phyloP scores from a whole-genome alignment of 2,797 vertebrate genomes.

The Monodelphis domestica region DNA sequence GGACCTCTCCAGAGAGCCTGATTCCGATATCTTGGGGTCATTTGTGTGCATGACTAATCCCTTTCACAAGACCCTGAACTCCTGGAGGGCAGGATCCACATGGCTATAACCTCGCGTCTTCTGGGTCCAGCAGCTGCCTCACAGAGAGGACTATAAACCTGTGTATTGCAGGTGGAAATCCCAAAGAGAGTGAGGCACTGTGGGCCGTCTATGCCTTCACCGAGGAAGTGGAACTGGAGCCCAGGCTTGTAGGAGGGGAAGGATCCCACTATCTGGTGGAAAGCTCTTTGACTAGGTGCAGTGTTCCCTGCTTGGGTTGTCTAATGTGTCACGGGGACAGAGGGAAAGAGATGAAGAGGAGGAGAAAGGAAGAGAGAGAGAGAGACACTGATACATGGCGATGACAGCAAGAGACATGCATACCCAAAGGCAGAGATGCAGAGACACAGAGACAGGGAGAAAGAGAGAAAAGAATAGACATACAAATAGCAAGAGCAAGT shows the following conservation, averaged over 20 bases:
- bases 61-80: background rate
- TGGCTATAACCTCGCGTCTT: constrained; percentile 3
- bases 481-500: background rate
- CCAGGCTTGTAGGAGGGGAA: background rate
- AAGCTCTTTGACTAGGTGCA: constrained; percentile 5
- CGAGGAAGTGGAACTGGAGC: background rate
- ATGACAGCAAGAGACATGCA: background rate
- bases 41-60: background rate
- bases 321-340: no score
- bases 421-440: background rate
- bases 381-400: no score
- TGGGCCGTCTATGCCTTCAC: background rate
- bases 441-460: background rate
- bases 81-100: background rate
- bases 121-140: background rate
- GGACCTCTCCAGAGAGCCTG: background rate
- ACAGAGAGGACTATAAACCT: background rate
- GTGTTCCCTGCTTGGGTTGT: background rate
- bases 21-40: background rate
- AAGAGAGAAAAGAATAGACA: background rate
- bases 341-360: no score
- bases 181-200: background rate
- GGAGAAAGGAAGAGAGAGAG: no score
- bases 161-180: background rate
- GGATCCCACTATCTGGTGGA: constrained; percentile 11